Conservation (phyloP, 2,113 vertebrate genomes). For the Nesoenas mayeri region DNA sequence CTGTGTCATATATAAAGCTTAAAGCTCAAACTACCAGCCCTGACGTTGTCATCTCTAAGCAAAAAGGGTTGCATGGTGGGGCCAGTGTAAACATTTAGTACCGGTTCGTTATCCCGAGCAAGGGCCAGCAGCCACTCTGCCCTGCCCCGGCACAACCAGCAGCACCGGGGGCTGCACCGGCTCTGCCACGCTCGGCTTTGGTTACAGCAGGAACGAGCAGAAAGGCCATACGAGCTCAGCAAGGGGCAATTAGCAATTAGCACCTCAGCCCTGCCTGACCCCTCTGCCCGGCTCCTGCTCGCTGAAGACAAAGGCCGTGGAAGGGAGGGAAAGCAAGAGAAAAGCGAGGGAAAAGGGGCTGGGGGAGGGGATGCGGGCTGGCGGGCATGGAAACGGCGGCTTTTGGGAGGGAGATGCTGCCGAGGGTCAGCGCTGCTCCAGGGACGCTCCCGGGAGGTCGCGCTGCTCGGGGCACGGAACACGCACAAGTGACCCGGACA, state of each 20-base stretch:
- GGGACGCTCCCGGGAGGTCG: not conserved
- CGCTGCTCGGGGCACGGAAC: fast-evolving
- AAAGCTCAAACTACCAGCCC: not conserved
- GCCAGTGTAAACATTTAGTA: not conserved
- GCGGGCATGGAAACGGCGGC: not conserved
- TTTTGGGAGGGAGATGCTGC: slow-evolving; percentile 66
- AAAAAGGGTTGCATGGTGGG: not conserved
- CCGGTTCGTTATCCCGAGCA: not conserved
- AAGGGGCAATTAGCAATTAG: slow-evolving; percentile 71
- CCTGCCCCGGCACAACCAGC: not conserved
- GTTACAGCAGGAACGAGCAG: not conserved
- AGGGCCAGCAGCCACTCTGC: not conserved
- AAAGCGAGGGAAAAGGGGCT: slow-evolving; percentile 19
- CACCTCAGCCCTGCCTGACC: slow-evolving; percentile 12
- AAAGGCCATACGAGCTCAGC: not conserved
- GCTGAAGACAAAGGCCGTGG: slow-evolving; percentile 14
- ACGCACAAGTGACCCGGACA: fast-evolving
- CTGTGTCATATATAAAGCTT: not conserved
- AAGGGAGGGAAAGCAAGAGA: slow-evolving; percentile 42
- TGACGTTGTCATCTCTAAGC: not conserved
- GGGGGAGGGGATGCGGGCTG: slow-evolving; percentile 13
- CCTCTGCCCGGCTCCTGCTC: not conserved
- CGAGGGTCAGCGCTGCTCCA: fast-evolving
- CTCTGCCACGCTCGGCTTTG: not conserved
- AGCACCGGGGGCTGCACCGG: not conserved